Evolutionary conservation across 2,113 vertebrate species (phyloP).

Genomic region (Lepisosteus oculatus): DNA sequence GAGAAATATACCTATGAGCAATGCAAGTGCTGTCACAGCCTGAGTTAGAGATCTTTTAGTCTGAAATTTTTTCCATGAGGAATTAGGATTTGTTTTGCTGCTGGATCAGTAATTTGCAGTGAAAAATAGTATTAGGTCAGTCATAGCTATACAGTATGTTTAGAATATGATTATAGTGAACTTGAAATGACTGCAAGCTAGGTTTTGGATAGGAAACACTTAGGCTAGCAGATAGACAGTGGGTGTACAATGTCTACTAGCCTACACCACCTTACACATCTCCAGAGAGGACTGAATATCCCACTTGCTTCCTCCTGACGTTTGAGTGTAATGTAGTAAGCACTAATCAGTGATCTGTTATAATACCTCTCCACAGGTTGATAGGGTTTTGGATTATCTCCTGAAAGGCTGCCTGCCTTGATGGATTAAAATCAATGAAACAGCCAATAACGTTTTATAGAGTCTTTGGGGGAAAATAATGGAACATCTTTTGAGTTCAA

Average conservation of each 20-base stretch:
- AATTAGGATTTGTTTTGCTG: conserved; percentile 15
- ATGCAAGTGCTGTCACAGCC: too few relatives aligned
- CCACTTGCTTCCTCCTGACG: conserved; percentile 20
- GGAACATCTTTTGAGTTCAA: too few relatives aligned
- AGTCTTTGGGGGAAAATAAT: too few relatives aligned
- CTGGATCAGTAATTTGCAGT: conserved; percentile 1
- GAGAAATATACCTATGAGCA: too few relatives aligned
- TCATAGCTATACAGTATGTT: conserved; percentile 12
- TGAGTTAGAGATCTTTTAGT: conserved; percentile 1
- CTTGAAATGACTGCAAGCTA: conserved; percentile 17
- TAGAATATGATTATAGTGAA: conserved; percentile 43
- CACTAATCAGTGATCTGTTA: background rate
- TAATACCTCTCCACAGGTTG: background rate
- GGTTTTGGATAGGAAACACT: conserved; percentile 51
- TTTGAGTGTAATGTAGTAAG: background rate
- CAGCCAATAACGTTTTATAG: too few relatives aligned
- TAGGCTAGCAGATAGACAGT: conserved; percentile 31
- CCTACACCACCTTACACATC: conserved; percentile 52
- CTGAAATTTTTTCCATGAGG: conserved; percentile 42
- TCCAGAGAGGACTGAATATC: conserved; percentile 23
- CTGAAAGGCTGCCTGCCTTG: too few relatives aligned
- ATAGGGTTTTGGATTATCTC: too few relatives aligned
- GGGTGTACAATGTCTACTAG: conserved; percentile 11
- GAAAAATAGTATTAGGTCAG: conserved; percentile 35
- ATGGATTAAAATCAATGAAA: too few relatives aligned